phyloP scores from a whole-genome alignment of 2,888 invertebrate genomes.

The Calameuta filiformis region DNA sequence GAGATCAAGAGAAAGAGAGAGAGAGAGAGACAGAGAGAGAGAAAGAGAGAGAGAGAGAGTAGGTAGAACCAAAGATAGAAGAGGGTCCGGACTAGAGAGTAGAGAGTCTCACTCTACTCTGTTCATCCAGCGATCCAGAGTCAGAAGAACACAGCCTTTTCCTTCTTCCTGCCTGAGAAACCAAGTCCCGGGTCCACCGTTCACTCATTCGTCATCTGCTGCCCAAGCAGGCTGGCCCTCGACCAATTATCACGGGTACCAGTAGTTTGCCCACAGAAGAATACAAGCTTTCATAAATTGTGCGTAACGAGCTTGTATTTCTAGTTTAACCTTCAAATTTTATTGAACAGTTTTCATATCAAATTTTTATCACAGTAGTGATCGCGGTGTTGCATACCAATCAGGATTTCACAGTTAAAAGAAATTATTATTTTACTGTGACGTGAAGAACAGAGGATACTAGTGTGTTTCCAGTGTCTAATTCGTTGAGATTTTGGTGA shows the following conservation, averaged over 20 bases:
- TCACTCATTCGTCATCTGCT: conserved; percentile 55
- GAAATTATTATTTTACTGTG: not conserved
- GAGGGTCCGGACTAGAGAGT: not conserved
- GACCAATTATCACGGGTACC: not conserved
- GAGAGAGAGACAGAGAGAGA: not conserved
- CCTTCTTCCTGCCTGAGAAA: conserved; percentile 32
- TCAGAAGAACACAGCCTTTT: conserved; percentile 24
- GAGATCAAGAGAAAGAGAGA: not conserved
- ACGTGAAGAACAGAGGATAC: not conserved
- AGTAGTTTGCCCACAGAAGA: not conserved
- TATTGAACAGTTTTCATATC: not conserved
- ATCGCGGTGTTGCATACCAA: not conserved
- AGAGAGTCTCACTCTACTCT: not conserved
- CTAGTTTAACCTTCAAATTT: not conserved
- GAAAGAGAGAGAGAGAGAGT: not conserved
- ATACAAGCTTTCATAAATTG: not conserved
- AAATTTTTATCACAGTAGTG: not conserved
- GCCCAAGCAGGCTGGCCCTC: conserved; percentile 38
- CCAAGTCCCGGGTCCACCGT: conserved; percentile 34
- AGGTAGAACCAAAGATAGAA: not conserved
- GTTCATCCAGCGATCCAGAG: not conserved
- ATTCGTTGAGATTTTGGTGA: not conserved
- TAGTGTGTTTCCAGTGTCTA: not conserved
- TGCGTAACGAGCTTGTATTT: not conserved
- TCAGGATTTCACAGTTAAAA: not conserved